A percentile compares a stretch with the other conserved stretches of the same genome.
phyloP scores from a whole-genome alignment of 2,888 invertebrate genomes.

The Callimorpha dominula region DNA sequence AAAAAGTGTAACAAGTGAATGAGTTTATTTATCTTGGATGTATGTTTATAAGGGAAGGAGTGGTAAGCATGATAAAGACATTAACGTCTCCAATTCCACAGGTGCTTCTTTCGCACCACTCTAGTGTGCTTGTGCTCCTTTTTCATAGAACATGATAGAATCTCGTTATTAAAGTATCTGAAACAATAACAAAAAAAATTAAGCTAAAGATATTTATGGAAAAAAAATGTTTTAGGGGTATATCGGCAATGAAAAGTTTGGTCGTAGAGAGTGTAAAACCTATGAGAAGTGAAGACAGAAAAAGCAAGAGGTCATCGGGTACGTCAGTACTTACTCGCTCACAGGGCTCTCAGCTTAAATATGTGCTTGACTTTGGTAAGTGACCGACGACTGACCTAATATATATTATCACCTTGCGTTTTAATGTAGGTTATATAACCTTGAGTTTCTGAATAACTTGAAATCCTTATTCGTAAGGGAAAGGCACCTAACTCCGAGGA shows the following conservation, averaged over 20 bases:
- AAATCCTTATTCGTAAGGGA: too few relatives aligned
- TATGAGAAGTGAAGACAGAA: slow-evolving; percentile 49
- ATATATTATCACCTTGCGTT: background rate
- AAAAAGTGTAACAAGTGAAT: too few relatives aligned
- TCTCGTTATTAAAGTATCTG: too few relatives aligned
- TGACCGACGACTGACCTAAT: background rate
- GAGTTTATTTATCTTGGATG: too few relatives aligned
- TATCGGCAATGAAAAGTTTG: slow-evolving; percentile 48
- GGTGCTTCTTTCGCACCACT: too few relatives aligned
- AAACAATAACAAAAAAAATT: background rate
- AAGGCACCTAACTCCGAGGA: too few relatives aligned
- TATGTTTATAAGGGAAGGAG: too few relatives aligned
- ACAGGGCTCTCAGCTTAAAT: slow-evolving; percentile 73
- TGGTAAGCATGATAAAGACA: too few relatives aligned
- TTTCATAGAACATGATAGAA: background rate
- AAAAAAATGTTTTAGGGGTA: slow-evolving; percentile 5
- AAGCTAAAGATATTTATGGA: background rate
- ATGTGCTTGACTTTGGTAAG: slow-evolving; percentile 76
- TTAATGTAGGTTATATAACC: background rate
- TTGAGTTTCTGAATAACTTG: background rate
- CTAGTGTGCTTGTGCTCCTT: background rate
- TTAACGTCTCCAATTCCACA: too few relatives aligned
- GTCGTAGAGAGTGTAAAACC: slow-evolving; percentile 37
- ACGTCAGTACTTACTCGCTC: slow-evolving; percentile 57
- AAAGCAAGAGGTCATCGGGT: slow-evolving; percentile 60